Percentiles rank a stretch among this genome's conserved stretches.
Evolutionary conservation across 2,888 invertebrate genomes (phyloP).

Genomic region (Danaus chrysippus): DNA sequence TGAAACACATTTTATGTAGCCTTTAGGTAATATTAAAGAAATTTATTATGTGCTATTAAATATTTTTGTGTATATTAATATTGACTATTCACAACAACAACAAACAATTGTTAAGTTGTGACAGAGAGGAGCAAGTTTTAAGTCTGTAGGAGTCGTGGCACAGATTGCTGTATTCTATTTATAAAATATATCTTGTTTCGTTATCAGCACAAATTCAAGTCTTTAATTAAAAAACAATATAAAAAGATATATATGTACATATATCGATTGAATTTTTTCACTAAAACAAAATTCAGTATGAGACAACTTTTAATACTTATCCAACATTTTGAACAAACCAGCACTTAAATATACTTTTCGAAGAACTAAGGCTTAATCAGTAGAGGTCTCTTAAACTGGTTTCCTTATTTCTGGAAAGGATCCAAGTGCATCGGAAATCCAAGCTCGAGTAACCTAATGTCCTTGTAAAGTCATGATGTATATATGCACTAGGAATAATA

Average conservation of each 20-base stretch:
- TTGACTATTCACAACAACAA: too few species aligned
- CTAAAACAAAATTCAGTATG: neutral
- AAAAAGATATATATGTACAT: neutral
- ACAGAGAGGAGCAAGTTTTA: too few species aligned
- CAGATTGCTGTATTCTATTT: too few species aligned
- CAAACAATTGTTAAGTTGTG: too few species aligned
- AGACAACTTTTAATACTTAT: neutral
- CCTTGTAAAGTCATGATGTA: constrained; percentile 26
- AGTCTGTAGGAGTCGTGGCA: too few species aligned
- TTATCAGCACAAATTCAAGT: too few species aligned
- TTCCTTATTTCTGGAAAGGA: constrained; percentile 33
- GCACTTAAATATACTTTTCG: neutral
- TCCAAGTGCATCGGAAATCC: constrained; percentile 43
- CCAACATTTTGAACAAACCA: neutral
- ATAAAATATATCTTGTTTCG: too few species aligned
- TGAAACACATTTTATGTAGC: too few species aligned
- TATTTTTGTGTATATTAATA: too few species aligned
- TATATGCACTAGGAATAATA: neutral
- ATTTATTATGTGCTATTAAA: too few species aligned
- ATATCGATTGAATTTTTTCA: neutral
- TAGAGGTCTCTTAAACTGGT: constrained; percentile 23
- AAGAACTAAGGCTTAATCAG: neutral
- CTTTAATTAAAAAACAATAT: too few species aligned
- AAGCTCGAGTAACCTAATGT: constrained; percentile 37
- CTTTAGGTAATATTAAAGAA: too few species aligned